phyloP scores from a whole-genome alignment of 2,888 invertebrate genomes.

The Masnerella sp. region DNA sequence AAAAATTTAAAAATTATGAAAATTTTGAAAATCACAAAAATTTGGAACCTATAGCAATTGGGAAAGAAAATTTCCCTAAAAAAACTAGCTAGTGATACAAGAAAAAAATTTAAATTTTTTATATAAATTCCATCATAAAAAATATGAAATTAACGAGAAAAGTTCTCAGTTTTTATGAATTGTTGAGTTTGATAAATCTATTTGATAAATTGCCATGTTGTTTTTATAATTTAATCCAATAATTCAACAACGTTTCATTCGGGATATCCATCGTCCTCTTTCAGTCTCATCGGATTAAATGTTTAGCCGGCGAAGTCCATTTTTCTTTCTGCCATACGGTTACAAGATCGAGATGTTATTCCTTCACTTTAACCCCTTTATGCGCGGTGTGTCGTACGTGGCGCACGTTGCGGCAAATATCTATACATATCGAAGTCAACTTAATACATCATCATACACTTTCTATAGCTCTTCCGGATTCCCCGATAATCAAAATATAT shows the following conservation, averaged over 20 bases:
- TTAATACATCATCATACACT: conserved; percentile 52
- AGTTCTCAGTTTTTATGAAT: no score
- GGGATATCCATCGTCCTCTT: conserved; percentile 6
- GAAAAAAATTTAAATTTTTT: no score
- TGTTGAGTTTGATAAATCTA: no score
- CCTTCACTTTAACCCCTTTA: conserved; percentile 35
- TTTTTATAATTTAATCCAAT: conserved; percentile 9
- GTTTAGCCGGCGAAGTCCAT: conserved; percentile 33
- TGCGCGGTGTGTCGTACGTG: conserved; percentile 30
- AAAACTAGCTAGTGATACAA: no score
- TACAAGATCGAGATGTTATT: conserved; percentile 31
- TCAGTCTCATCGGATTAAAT: conserved; percentile 27
- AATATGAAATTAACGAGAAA: no score
- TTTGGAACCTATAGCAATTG: no score
- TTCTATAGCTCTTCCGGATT: conserved; percentile 34
- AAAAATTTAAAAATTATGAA: no score
- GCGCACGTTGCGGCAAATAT: conserved; percentile 26
- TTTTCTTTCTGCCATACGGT: conserved; percentile 29
- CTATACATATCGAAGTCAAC: conserved; percentile 45
- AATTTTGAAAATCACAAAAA: no score
- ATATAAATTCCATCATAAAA: no score
- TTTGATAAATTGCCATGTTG: background rate
- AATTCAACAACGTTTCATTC: conserved; percentile 14
- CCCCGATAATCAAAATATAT: conserved; percentile 52
- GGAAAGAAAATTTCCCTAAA: no score